Evolutionary conservation across 35 echinoderm and acorn worm species (phyloP).

Genomic region (Diadema setosum): DNA sequence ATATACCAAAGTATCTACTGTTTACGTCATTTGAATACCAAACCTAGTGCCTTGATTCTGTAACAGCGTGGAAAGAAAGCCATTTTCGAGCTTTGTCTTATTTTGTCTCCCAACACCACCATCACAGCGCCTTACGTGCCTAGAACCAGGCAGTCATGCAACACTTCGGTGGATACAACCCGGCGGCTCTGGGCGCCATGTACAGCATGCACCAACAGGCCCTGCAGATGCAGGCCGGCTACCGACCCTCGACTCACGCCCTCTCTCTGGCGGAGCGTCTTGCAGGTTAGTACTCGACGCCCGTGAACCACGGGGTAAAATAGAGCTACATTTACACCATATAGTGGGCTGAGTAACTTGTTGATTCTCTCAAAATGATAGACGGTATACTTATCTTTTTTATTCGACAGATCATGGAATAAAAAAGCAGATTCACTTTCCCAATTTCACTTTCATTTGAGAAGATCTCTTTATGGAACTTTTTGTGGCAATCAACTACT

Average conservation of each 20-base stretch:
- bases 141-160: constrained; percentile 51
- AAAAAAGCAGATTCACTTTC: no score
- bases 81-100: background rate
- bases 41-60: background rate
- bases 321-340: no score
- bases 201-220: constrained; percentile 93
- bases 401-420: no score
- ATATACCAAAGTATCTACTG: background rate
- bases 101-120: background rate
- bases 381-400: no score
- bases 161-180: constrained; percentile 84
- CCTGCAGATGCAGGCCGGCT: constrained; percentile 80
- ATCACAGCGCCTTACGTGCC: background rate
- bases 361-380: no score
- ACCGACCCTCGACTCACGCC: constrained; percentile 89
- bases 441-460: no score
- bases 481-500: no score
- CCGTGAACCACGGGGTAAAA: no score
- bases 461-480: no score
- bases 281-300: constrained; percentile 94
- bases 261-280: constrained; percentile 93
- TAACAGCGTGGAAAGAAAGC: background rate
- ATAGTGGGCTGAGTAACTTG: no score
- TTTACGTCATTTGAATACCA: background rate
- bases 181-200: constrained; percentile 83